A percentile compares a stretch with the other conserved stretches of the same genome.
These are phyloP conservation scores for Drosophila ochracea DNA, from an alignment of 2,888 invertebrate species.

Conservation along the genomic window DNA sequence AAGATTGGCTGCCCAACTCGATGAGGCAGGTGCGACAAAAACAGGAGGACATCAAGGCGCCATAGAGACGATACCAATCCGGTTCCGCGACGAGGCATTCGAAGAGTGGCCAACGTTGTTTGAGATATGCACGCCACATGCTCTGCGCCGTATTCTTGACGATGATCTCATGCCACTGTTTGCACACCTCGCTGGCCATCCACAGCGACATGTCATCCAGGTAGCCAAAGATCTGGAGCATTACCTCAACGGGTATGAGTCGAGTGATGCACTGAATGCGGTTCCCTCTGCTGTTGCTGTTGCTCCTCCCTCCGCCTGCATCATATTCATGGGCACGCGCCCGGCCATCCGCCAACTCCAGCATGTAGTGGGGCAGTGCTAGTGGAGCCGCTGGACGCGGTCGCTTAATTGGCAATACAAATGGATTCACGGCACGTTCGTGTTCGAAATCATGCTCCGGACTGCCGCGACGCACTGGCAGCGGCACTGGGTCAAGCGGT, in stretches of 20 bases:
- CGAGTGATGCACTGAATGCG: slow-evolving; percentile 67
- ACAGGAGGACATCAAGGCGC: slow-evolving; percentile 90
- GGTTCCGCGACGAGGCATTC: slow-evolving; percentile 89
- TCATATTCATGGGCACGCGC: slow-evolving; percentile 70
- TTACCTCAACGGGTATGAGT: slow-evolving; percentile 87
- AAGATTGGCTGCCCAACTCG: slow-evolving; percentile 92
- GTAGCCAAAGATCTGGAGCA: slow-evolving; percentile 94
- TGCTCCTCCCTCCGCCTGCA: slow-evolving; percentile 3
- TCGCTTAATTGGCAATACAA: slow-evolving; percentile 74
- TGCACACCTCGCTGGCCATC: slow-evolving; percentile 94
- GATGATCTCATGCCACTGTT: slow-evolving; percentile 93
- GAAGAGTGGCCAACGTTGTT: slow-evolving; percentile 94
- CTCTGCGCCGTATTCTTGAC: slow-evolving; percentile 91
- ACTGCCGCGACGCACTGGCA: slow-evolving; percentile 52
- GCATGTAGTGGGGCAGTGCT: slow-evolving; percentile 82
- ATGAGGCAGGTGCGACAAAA: slow-evolving; percentile 95
- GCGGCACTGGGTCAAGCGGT: slow-evolving; percentile 35
- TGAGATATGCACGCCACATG: slow-evolving; percentile 92
- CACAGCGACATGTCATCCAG: slow-evolving; percentile 96
- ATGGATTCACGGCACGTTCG: slow-evolving; percentile 65
- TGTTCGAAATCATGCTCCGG: slow-evolving; percentile 66
- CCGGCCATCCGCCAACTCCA: slow-evolving; percentile 80
- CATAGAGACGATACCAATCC: slow-evolving; percentile 93
- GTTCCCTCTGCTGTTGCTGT: slow-evolving; percentile 14
- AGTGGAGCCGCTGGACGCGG: slow-evolving; percentile 81